These are phyloP conservation scores for Ecliptopera silaceata DNA, from an alignment of 2,888 invertebrate genomes.

Conservation along the genomic window DNA sequence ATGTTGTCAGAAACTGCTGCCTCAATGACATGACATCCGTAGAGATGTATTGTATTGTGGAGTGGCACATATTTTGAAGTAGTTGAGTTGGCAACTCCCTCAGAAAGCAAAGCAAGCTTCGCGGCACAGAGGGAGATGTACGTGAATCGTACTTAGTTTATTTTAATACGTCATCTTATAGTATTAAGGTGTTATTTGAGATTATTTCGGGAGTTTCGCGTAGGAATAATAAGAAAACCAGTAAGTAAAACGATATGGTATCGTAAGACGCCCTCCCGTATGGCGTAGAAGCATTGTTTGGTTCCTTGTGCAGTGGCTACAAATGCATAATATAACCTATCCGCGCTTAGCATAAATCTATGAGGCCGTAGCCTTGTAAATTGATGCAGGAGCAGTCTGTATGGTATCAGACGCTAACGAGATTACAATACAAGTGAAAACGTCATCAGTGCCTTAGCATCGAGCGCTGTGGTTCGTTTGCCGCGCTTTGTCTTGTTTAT, in stretches of 20 bases:
- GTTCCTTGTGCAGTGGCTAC: constrained; percentile 71
- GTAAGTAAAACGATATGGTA: constrained; percentile 63
- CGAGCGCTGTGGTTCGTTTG: constrained; percentile 59
- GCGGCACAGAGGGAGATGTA: constrained; percentile 60
- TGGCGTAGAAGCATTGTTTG: constrained; percentile 71
- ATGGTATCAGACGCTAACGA: constrained; percentile 64
- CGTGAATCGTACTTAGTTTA: constrained; percentile 70
- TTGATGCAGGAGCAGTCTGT: constrained; percentile 65
- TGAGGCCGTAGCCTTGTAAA: constrained; percentile 71
- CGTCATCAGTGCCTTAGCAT: constrained; percentile 61
- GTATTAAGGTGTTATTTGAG: constrained; percentile 59
- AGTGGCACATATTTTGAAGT: no score
- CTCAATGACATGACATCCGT: no score
- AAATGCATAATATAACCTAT: constrained; percentile 82
- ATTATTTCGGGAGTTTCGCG: constrained; percentile 53
- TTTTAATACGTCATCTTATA: constrained; percentile 76
- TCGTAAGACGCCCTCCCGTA: constrained; percentile 44
- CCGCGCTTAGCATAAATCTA: constrained; percentile 72
- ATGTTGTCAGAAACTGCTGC: no score
- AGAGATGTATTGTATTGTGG: no score
- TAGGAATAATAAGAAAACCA: constrained; percentile 55
- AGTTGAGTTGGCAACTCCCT: not conserved
- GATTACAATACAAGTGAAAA: constrained; percentile 70
- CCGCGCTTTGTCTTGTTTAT: constrained; percentile 71
- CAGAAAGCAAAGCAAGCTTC: not conserved